Percentiles rank a stretch among this genome's conserved stretches.
phyloP scores from a whole-genome alignment of 2,888 invertebrate species.

The Tridacna crocea region DNA sequence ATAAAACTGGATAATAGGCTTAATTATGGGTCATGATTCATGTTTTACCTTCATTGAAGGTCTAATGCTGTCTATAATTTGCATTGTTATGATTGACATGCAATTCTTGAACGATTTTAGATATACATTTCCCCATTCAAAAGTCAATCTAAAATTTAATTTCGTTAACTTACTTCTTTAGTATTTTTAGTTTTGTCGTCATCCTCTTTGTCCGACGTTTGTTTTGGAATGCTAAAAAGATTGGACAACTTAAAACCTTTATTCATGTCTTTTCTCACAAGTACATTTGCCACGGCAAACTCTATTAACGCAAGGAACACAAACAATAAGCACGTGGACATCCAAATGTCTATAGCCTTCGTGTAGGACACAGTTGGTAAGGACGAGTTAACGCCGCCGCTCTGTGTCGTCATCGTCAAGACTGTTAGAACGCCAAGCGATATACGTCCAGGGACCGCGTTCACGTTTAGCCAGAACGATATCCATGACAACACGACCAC shows the following conservation, averaged over 20 bases:
- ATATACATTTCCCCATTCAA: too few species aligned
- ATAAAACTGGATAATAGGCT: too few species aligned
- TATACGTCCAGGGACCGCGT: conserved; percentile 74
- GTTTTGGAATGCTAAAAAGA: conserved; percentile 69
- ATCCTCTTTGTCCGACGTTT: conserved; percentile 35
- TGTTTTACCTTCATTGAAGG: too few species aligned
- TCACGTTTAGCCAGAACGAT: conserved; percentile 77
- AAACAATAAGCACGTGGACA: conserved; percentile 98
- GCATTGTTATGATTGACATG: too few species aligned
- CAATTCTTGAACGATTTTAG: too few species aligned
- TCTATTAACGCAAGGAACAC: conserved; percentile 98
- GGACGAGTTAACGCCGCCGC: conserved; percentile 73
- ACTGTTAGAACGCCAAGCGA: conserved; percentile 75
- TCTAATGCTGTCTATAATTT: too few species aligned
- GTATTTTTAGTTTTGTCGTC: background rate
- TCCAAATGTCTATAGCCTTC: conserved; percentile 99
- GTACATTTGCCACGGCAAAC: conserved; percentile 99
- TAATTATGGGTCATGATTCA: too few species aligned
- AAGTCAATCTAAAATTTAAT: too few species aligned
- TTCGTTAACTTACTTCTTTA: conserved; percentile 7
- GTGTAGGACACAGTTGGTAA: conserved; percentile 96
- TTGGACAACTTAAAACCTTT: conserved; percentile 72
- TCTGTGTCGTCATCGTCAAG: conserved; percentile 76
- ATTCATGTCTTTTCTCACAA: conserved; percentile 94
- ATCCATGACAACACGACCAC: conserved; percentile 78